These are phyloP conservation scores for Propithecus deckenii DNA, from an alignment of 2,797 vertebrate species.

Conservation along the genomic window DNA sequence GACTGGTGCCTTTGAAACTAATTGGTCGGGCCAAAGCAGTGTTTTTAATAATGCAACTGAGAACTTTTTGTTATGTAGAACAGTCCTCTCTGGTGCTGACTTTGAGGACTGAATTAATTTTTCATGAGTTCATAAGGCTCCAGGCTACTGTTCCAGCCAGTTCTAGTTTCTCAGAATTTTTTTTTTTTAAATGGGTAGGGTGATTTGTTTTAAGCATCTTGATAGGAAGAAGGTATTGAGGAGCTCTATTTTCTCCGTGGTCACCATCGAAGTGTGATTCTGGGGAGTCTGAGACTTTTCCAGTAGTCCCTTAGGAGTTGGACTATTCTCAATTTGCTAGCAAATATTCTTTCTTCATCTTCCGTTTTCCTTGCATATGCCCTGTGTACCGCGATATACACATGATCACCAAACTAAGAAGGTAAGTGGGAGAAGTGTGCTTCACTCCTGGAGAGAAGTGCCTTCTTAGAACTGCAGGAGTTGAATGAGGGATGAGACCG, in stretches of 20 bases:
- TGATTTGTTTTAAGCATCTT: conserved; percentile 72
- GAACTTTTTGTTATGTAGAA: conserved; percentile 82
- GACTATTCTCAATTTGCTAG: conserved; percentile 49
- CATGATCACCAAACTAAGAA: not conserved
- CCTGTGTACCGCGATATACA: not conserved
- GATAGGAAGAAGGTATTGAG: conserved; percentile 72
- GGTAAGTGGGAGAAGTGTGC: no score
- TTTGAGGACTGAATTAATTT: conserved; percentile 82
- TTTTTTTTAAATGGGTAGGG: not conserved
- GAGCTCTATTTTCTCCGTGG: not conserved
- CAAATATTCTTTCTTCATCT: conserved; percentile 61
- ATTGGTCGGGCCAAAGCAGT: conserved; percentile 73
- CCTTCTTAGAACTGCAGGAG: not conserved
- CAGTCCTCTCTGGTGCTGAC: conserved; percentile 71
- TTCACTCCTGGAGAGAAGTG: not conserved
- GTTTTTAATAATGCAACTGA: conserved; percentile 80
- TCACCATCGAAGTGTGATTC: conserved; percentile 66
- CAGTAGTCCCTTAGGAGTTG: conserved; percentile 51
- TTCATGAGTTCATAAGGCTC: conserved; percentile 79
- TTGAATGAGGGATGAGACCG: not conserved
- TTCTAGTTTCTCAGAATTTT: conserved; percentile 66
- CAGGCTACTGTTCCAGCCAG: conserved; percentile 67
- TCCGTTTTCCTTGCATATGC: conserved; percentile 57
- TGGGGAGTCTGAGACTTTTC: conserved; percentile 71
- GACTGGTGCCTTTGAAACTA: conserved; percentile 78